phyloP scores from a whole-genome alignment of 2,888 invertebrate genomes.

The Eremobia ochroleuca region DNA sequence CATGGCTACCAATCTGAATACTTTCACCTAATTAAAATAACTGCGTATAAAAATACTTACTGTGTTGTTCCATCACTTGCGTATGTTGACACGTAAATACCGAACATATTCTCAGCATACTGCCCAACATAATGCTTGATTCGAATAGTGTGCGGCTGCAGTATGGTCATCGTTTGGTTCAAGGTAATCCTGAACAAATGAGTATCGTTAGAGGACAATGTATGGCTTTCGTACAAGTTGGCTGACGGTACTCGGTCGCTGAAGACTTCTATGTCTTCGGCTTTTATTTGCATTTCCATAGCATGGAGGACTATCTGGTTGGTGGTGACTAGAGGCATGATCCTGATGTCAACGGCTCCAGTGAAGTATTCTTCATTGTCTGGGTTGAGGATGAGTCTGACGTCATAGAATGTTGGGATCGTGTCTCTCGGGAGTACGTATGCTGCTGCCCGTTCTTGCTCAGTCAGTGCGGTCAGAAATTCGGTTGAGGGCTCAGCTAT shows the following conservation, averaged over 20 bases:
- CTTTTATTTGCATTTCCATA: conserved; percentile 82
- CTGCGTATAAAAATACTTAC: conserved; percentile 75
- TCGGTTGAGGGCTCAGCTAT: conserved; percentile 65
- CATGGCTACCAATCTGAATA: background rate
- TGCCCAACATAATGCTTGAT: conserved; percentile 90
- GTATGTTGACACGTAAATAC: conserved; percentile 92
- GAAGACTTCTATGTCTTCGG: conserved; percentile 66
- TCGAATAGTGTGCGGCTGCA: conserved; percentile 83
- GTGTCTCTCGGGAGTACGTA: conserved; percentile 91
- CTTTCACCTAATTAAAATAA: conserved; percentile 28
- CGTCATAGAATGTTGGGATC: conserved; percentile 89
- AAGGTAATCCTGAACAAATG: conserved; percentile 89
- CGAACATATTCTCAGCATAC: conserved; percentile 91
- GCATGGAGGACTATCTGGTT: conserved; percentile 85
- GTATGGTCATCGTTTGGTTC: conserved; percentile 73
- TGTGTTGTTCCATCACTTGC: conserved; percentile 67
- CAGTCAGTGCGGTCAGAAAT: conserved; percentile 41
- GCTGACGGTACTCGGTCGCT: conserved; percentile 61
- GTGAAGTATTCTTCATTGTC: conserved; percentile 81
- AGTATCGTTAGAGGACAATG: conserved; percentile 78
- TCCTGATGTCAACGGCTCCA: conserved; percentile 85
- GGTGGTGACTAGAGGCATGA: conserved; percentile 76
- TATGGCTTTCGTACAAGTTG: conserved; percentile 69
- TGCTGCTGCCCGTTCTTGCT: conserved; percentile 66
- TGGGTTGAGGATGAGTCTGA: conserved; percentile 88